Conservation (phyloP, 2,797 vertebrate species). For the Leucoraja ocellata region DNA sequence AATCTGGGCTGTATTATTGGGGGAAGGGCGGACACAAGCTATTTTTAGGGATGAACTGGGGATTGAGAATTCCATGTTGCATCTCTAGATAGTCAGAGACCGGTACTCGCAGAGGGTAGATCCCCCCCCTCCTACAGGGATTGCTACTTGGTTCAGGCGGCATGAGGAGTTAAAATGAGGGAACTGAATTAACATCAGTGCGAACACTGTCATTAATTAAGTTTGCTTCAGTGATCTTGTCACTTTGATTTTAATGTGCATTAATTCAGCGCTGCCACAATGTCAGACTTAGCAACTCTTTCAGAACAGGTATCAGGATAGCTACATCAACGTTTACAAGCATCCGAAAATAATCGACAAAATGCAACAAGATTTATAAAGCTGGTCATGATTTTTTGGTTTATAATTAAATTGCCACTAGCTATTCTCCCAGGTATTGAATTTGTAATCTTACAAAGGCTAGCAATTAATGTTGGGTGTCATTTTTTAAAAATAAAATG, state of each 20-base stretch:
- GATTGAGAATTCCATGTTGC: not conserved
- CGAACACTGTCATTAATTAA: slow-evolving; percentile 22
- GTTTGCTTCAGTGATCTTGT: slow-evolving; percentile 29
- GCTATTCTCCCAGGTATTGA: not conserved
- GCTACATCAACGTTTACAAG: not conserved
- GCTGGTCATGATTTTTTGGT: not conserved
- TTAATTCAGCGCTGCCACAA: not conserved
- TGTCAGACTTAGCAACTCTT: not conserved
- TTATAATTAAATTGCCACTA: not conserved
- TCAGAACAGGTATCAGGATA: not conserved
- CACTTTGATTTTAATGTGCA: slow-evolving; percentile 23
- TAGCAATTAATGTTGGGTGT: not conserved
- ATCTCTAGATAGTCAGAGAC: not conserved
- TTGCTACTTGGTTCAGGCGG: not conserved
- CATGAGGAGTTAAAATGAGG: not conserved
- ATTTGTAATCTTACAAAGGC: not conserved
- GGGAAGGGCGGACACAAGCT: not conserved
- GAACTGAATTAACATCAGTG: slow-evolving; percentile 14
- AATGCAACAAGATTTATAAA: not conserved
- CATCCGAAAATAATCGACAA: not conserved
- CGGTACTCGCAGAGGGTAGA: not conserved
- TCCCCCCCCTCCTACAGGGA: not conserved
- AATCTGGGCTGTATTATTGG: not conserved
- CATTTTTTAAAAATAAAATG: not conserved
- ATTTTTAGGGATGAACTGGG: not conserved